These are phyloP conservation scores for Leptodactylus fallax DNA, from an alignment of 2,797 vertebrate genomes.

Conservation along the genomic window DNA sequence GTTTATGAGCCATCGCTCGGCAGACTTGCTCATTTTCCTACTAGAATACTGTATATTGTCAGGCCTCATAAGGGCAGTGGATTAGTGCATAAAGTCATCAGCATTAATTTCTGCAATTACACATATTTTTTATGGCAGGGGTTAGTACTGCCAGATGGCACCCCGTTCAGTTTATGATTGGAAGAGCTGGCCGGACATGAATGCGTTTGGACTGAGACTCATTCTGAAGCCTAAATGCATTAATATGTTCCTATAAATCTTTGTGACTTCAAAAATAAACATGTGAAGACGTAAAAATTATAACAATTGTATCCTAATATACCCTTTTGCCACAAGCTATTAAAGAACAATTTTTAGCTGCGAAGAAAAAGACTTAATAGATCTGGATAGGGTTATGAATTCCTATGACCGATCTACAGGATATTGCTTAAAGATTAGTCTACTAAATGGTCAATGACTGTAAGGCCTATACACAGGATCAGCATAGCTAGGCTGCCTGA, in stretches of 20 bases:
- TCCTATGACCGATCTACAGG: too few species aligned
- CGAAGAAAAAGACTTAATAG: background rate
- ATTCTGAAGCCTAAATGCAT: background rate
- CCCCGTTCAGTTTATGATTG: conserved; percentile 7
- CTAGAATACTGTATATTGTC: background rate
- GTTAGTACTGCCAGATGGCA: conserved; percentile 25
- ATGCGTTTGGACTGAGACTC: background rate
- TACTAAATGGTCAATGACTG: too few species aligned
- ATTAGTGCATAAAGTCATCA: conserved; percentile 16
- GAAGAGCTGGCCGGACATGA: conserved; percentile 8
- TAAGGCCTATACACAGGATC: too few species aligned
- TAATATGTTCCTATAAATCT: conserved; percentile 13
- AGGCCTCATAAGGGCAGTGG: background rate
- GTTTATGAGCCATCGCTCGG: background rate
- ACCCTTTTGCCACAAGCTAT: background rate
- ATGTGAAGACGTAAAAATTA: background rate
- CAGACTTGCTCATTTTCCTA: background rate
- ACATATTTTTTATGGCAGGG: background rate
- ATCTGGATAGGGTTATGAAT: background rate
- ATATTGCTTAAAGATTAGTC: too few species aligned
- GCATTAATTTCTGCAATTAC: conserved; percentile 28
- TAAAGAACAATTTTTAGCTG: too few species aligned
- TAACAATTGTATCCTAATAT: conserved; percentile 20
- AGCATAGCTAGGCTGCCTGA: too few species aligned
- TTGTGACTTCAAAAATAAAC: conserved; percentile 23